Conservation (phyloP, 2,888 invertebrate genomes). For the Mythimna impura region DNA sequence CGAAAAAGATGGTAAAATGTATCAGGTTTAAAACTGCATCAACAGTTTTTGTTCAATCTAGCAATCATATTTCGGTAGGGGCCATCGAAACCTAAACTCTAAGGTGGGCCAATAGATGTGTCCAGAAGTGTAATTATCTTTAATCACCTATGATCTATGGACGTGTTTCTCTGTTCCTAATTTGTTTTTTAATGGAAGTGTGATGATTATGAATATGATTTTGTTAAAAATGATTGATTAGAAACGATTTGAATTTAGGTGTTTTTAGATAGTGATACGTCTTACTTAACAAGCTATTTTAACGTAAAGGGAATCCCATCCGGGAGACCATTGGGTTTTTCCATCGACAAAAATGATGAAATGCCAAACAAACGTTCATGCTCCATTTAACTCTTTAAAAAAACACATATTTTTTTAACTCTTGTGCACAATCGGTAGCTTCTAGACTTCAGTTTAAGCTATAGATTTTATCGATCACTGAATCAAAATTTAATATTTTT, state of each 20-base stretch:
- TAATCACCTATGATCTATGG: constrained; percentile 62
- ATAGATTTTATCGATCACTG: neutral
- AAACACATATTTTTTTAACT: neutral
- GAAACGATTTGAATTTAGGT: neutral
- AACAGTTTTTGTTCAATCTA: no score
- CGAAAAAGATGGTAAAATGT: no score
- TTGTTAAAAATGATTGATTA: neutral
- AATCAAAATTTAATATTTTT: neutral
- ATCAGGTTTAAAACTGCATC: no score
- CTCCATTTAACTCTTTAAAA: neutral
- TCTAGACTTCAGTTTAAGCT: neutral
- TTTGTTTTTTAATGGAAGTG: constrained; percentile 22
- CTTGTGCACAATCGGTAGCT: neutral
- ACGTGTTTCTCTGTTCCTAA: constrained; percentile 50
- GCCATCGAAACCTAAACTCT: no score
- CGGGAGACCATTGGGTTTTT: neutral
- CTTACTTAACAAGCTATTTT: neutral
- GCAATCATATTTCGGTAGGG: no score
- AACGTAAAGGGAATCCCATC: neutral
- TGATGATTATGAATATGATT: constrained; percentile 7
- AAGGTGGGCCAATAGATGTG: no score
- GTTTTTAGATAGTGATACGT: neutral
- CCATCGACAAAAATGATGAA: neutral
- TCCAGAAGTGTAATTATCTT: no score
- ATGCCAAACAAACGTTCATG: neutral